Evolutionary conservation across 2,888 invertebrate species (phyloP), one percentile per base, ranked within the genome.

Genomic region (Neoascia interrupta): DNA sequence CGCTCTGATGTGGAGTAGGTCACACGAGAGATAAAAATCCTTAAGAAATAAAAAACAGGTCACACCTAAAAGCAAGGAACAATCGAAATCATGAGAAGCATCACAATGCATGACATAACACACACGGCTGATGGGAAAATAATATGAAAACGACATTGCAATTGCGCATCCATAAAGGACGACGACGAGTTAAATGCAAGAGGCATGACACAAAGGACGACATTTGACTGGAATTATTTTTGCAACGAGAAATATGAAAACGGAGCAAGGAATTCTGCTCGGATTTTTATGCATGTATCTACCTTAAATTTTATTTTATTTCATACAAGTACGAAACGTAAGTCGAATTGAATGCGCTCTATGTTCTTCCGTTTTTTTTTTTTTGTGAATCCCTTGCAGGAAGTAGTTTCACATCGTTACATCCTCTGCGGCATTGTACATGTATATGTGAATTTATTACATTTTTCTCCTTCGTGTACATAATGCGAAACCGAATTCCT

Each of bases 51-150:
- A n/a, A 63, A 70, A 68, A 60, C 45, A n/a, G 73, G 73, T 74
- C 73, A 74, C 45, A 73, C 73, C 66, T n/a, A n/a, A 53, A 47
- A 60, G 69, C 60, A 60, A 69, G 61, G 74, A 69, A 69, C 74
- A 75, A 75, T 69, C 54, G 49, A 74, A 56, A 41, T 34, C 41
- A 61, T 69, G 74, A 69, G 61, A 51, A 69, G 28, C 47, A 69
- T 53, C 58, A 73, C 58, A 66, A 73, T 66, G 68, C 58, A 63
- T n/a, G n/a, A n/a, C n/a, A n/a, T n/a, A n/a, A n/a, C n/a, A n/a
- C n/a, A n/a, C n/a, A n/a, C n/a, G n/a, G n/a, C n/a, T n/a, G n/a
- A n/a, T n/a, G n/a, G n/a, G n/a, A n/a, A n/a, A n/a, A n/a, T 45
- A 43, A 51, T 41, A 28, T 61, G 61, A 54, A 69, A 63, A 41